These are phyloP conservation scores for Osmerus mordax DNA, from an alignment of 2,113 vertebrate genomes.

Conservation along the genomic window DNA sequence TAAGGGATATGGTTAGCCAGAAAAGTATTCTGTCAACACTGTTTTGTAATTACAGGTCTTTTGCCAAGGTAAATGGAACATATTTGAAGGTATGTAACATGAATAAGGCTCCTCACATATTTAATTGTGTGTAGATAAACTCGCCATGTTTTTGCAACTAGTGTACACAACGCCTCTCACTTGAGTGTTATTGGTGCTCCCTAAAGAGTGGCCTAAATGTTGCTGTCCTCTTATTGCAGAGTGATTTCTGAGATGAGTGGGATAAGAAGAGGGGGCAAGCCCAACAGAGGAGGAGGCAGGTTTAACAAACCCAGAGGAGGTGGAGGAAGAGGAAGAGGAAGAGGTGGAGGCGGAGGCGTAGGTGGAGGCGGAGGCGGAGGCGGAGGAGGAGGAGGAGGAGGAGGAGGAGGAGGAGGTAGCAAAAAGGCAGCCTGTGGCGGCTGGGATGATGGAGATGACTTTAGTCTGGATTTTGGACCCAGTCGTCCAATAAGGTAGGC, in stretches of 20 bases:
- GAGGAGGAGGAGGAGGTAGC: slow-evolving; percentile 56
- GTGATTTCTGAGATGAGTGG: slow-evolving; percentile 62
- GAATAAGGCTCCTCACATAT: no score
- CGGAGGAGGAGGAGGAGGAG: slow-evolving; percentile 66
- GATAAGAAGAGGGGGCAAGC: slow-evolving; percentile 80
- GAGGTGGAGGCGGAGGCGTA: slow-evolving; percentile 18
- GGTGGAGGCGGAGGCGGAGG: slow-evolving; percentile 29
- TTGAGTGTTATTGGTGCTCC: background rate
- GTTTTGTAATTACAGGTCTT: no score
- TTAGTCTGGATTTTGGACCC: slow-evolving; percentile 77
- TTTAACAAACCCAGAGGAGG: slow-evolving; percentile 72
- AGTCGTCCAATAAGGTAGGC: slow-evolving; percentile 56
- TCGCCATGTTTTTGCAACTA: background rate
- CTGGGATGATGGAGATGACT: slow-evolving; percentile 89
- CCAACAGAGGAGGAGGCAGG: slow-evolving; percentile 83
- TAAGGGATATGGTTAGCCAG: background rate
- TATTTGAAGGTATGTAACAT: no score
- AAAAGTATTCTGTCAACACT: background rate
- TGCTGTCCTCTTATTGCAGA: slow-evolving; percentile 2
- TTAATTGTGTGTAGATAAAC: background rate
- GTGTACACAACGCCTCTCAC: background rate
- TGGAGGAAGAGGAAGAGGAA: slow-evolving; percentile 38
- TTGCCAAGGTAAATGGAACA: no score
- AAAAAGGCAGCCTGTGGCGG: slow-evolving; percentile 74
- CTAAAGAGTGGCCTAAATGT: background rate